phyloP scores from a whole-genome alignment of 2,888 invertebrate species.

The Agrotis segetum region DNA sequence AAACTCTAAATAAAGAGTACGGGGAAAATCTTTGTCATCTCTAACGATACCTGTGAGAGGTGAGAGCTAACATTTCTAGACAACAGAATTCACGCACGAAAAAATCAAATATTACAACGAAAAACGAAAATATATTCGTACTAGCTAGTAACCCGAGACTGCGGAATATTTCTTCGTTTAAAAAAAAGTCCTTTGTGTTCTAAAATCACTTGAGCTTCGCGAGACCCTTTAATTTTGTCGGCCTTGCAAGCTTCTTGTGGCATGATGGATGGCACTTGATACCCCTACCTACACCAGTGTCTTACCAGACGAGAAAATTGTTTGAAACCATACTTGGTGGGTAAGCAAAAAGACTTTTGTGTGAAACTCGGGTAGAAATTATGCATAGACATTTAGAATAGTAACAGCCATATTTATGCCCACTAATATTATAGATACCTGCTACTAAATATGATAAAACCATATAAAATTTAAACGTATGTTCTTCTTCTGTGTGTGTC shows the following conservation, averaged over 20 bases:
- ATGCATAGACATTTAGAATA: no score
- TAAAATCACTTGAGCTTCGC: constrained; percentile 58
- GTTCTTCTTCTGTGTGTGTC: no score
- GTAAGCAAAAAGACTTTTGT: neutral
- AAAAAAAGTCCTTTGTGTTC: constrained; percentile 48
- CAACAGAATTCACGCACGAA: neutral
- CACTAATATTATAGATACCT: no score
- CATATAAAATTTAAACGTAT: no score
- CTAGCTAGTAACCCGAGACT: constrained; percentile 5
- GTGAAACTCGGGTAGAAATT: no score
- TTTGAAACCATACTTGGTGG: constrained; percentile 9
- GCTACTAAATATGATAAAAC: no score
- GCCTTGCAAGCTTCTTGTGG: constrained; percentile 49
- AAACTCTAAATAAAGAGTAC: constrained; percentile 6
- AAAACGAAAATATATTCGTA: constrained; percentile 7
- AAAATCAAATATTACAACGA: constrained; percentile 17
- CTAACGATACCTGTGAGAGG: neutral
- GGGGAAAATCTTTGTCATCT: neutral
- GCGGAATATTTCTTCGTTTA: constrained; percentile 39
- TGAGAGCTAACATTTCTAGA: neutral
- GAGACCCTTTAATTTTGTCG: constrained; percentile 57
- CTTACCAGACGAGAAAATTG: constrained; percentile 30
- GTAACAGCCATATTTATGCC: no score
- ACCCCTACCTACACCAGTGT: constrained; percentile 30
- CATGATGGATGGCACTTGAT: constrained; percentile 57